Base-by-base conservation (phyloP, 2,113 vertebrate genomes). In the Eubucco bourcierii region DNA sequence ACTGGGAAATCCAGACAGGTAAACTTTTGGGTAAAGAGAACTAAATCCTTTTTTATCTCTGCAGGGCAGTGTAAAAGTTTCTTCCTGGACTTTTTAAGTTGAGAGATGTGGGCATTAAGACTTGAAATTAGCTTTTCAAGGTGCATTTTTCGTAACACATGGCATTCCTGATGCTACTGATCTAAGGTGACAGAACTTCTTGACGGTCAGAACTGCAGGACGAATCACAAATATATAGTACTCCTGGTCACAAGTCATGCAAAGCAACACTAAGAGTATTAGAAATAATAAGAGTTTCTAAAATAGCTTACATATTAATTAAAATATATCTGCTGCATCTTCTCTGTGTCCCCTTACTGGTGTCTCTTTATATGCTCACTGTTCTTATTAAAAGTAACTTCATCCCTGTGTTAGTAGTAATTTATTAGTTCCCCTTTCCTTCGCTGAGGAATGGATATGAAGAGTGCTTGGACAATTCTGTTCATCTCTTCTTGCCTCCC, bases 281-380 rank as follows among this genome's bases (percentile, higher is more conserved):
- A 19, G 3, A 39, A 2, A 21, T 52, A 53, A 5, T 7, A 25
- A 64, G 50, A 34, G 13, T 65, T 61, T 61, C 65, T 7, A 60
- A 55, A 41, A 18, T 4, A 19, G 16, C 27, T 87, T 84, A 10
- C 23, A 34, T n/a, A 44, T 41, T 65, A 33, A 24, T 23, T 25
- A 1, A n/a, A 41, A 20, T 44, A 1, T 34, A 60, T 55, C 76
- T 74, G 29, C 75, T 70, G 3, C 2, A 2, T 41, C 6, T 50
- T 91, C 8, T 44, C 4, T 13, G 0, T 23, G 15, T 56, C 12
- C 5, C 0, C 25, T 28, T 82, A 24, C 2, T 60, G 11, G 9
- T 75, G 50, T 23, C 47, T 56, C 29, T 81, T 46, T 33, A 7
- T 63, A 37, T 8, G 4, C 11, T 8, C 5, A 16, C 5, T 2